A percentile compares a stretch with the other conserved stretches of the same genome.
Evolutionary conservation across 2,797 vertebrate species (phyloP).

Genomic region (Trachops cirrhosus): DNA sequence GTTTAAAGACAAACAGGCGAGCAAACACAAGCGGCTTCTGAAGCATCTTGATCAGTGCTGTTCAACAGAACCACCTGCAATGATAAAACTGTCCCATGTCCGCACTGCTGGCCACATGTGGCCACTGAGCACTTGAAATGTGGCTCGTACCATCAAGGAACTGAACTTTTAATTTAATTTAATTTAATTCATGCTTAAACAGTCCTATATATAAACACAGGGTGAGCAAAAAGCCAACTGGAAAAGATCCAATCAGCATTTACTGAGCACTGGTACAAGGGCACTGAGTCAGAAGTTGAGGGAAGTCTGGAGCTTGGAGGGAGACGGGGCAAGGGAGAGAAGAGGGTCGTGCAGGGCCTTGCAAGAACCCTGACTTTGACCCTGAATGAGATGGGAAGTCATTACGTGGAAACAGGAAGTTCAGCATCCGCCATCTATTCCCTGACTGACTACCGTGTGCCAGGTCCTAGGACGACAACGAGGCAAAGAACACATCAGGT

Average conservation of each 20-base stretch:
- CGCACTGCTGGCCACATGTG: not conserved
- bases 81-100: not conserved
- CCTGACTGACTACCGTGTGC: not conserved
- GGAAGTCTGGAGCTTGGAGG: not conserved
- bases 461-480: not conserved
- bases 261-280: not conserved
- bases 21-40: not conserved
- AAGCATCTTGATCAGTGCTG: not conserved
- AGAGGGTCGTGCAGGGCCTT: not conserved
- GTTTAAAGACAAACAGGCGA: not conserved
- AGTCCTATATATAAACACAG: not conserved
- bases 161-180: not conserved
- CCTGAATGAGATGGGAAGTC: not conserved
- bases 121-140: not conserved
- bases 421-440: not conserved
- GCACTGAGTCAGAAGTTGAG: not conserved
- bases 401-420: not conserved
- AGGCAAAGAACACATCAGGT: not conserved
- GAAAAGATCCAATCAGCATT: not conserved
- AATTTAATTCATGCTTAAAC: not conserved
- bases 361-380: not conserved
- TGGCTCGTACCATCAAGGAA: not conserved
- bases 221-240: not conserved
- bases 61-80: not conserved
- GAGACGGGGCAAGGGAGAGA: too few species aligned